Percentiles rank a stretch among this genome's conserved stretches.
phyloP scores from a whole-genome alignment of 2,888 invertebrate genomes.

The Chelonus formosanus region DNA sequence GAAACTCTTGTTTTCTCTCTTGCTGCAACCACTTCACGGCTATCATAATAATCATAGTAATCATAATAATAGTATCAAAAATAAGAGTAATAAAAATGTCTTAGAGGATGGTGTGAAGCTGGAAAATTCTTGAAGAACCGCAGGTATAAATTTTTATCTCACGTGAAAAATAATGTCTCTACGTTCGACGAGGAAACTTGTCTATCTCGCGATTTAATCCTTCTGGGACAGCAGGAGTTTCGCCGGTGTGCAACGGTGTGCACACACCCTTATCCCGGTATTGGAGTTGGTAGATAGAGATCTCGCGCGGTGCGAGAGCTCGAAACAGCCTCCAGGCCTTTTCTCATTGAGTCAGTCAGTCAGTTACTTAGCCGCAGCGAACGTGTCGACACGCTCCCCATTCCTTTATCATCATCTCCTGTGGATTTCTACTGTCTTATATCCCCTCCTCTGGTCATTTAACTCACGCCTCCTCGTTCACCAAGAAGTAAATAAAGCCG shows the following conservation, averaged over 20 bases:
- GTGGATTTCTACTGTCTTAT: slow-evolving; percentile 9
- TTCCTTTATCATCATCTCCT: slow-evolving; percentile 23
- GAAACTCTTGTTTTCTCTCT: no score
- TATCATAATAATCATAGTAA: no score
- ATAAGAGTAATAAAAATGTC: no score
- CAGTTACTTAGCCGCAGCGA: slow-evolving; percentile 59
- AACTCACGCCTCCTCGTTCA: slow-evolving; percentile 1
- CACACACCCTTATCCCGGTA: slow-evolving; percentile 54
- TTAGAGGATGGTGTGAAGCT: no score
- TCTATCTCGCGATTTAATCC: no score
- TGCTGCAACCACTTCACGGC: no score
- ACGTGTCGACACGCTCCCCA: slow-evolving; percentile 47
- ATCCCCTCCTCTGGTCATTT: neutral
- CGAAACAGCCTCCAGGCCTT: slow-evolving; percentile 44
- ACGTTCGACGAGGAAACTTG: no score
- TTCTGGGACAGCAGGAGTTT: neutral
- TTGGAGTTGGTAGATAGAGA: slow-evolving; percentile 54
- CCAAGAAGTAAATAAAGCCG: slow-evolving; percentile 9
- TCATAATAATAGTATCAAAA: no score
- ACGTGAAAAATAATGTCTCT: no score
- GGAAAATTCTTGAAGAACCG: no score
- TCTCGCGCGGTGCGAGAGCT: slow-evolving; percentile 51
- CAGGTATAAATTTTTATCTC: no score
- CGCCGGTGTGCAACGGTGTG: slow-evolving; percentile 46
- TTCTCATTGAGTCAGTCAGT: slow-evolving; percentile 62